Evolutionary conservation across 2,888 invertebrate species (phyloP), one percentile per base, ranked within the genome.

Genomic region (Panorpa germanica): DNA sequence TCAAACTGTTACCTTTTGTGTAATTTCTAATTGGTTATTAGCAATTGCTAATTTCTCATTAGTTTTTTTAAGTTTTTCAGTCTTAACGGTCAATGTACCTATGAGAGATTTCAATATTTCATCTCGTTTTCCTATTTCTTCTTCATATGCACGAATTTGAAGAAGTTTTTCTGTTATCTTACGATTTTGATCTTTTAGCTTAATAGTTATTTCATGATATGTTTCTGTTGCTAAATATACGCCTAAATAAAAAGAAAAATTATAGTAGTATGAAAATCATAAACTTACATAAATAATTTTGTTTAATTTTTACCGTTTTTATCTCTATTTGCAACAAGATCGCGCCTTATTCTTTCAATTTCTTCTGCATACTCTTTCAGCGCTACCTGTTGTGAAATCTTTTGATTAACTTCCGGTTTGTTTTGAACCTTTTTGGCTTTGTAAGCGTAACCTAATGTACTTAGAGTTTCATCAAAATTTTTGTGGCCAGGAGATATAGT

Each of bases 391-490:
- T 83, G 83, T 1, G 80, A 80, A 36, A 85, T 58, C 46, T 80
- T 81, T 55, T 88, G 85, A 59, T 91, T 86, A n/a, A 91, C 65
- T 49, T 91, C 90, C 0, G 96, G 96, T 41, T 78, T 74, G 43
- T 67, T 67, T 33, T 73, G 85, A 35, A 96, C 95, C 47, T 88
- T 86, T 54, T 88, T 86, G 1, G 96, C 96, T 15, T 93, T 60
- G 52, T 81, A 70, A 0, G 95, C 96, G 53, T 96, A 98, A 43
- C 96, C 95, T 35, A 98, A 52, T 0, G 96, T 96, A 41, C 83
- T 91, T 32, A 91, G 55, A 0, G 95, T 93, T 53, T 96, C 96
- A 44, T 95, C 93, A 11, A 83, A 50, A 50, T 86, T 88, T 37
- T 70, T 67, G 38, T 73, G 70, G 0, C 88, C 80, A 0, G 95